Percentiles rank a stretch among this genome's conserved stretches.
These are phyloP conservation scores for Nesoenas mayeri DNA, from an alignment of 2,113 vertebrate genomes.

Conservation along the genomic window DNA sequence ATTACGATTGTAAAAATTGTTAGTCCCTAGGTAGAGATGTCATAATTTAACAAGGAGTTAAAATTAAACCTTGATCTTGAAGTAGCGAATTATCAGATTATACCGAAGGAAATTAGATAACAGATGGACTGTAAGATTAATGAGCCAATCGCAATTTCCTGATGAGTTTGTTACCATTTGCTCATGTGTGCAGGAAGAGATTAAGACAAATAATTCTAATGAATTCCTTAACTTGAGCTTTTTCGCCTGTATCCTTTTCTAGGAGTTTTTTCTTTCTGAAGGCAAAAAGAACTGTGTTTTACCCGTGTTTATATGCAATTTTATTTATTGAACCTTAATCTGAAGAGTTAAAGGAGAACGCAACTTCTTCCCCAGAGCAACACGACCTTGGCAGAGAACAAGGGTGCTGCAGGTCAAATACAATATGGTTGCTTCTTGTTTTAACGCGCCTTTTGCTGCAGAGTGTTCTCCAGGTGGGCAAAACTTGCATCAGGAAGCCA, in stretches of 20 bases:
- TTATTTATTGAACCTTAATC: neutral
- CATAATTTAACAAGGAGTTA: neutral
- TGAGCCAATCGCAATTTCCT: neutral
- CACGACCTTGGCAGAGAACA: neutral
- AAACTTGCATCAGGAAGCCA: neutral
- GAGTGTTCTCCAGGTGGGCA: neutral
- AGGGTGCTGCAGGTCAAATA: neutral
- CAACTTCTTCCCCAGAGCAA: neutral
- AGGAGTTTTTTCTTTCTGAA: neutral
- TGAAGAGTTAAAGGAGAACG: neutral
- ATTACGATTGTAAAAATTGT: neutral
- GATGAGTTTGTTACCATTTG: slow-evolving; percentile 35
- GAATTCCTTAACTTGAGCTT: neutral
- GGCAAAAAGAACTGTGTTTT: neutral
- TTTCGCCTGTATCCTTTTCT: neutral
- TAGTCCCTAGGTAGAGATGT: neutral
- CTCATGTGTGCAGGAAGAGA: slow-evolving; percentile 28
- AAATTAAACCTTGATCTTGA: slow-evolving; percentile 6
- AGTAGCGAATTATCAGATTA: neutral
- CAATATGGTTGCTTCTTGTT: neutral
- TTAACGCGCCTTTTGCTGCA: neutral
- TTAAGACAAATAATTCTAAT: neutral
- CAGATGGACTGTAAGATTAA: slow-evolving; percentile 42
- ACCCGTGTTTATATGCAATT: neutral
- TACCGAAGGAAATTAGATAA: slow-evolving; percentile 17